These are phyloP conservation scores for Pandemis cinnamomeana DNA, from an alignment of 2,888 invertebrate species.

Conservation along the genomic window DNA sequence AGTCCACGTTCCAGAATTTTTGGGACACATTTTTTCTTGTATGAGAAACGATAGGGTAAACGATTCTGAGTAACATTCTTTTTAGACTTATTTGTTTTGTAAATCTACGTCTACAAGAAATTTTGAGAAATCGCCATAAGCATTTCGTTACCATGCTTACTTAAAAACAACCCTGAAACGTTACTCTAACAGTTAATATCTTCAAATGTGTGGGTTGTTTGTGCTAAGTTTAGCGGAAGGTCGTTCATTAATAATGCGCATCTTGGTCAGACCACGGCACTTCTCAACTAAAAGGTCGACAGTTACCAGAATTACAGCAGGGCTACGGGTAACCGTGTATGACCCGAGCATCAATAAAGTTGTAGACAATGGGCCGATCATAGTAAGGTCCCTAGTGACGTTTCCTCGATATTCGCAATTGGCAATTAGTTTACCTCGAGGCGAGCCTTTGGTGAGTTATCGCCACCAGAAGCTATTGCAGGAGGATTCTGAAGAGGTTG, in stretches of 20 bases:
- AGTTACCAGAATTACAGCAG: constrained; percentile 5
- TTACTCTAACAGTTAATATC: neutral
- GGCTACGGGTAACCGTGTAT: neutral
- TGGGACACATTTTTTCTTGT: too few species aligned
- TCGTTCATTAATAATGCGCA: constrained; percentile 32
- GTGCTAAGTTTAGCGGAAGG: constrained; percentile 20
- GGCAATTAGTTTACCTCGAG: too few species aligned
- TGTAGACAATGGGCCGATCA: neutral
- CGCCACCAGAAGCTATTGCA: too few species aligned
- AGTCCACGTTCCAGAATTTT: too few species aligned
- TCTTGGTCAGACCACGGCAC: constrained; percentile 4
- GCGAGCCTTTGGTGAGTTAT: too few species aligned
- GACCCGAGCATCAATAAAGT: neutral
- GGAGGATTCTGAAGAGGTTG: too few species aligned
- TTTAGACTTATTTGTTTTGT: too few species aligned
- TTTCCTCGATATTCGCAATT: too few species aligned
- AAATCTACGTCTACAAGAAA: too few species aligned
- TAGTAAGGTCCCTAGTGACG: neutral
- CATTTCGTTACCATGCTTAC: neutral
- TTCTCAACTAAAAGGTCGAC: constrained; percentile 31
- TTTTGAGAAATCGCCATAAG: neutral
- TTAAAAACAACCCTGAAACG: neutral
- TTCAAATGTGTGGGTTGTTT: constrained; percentile 2
- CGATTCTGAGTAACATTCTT: too few species aligned
- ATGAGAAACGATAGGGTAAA: too few species aligned